Evolutionary conservation across 2,888 invertebrate species (phyloP).

Genomic region (Cheilosia pagana): DNA sequence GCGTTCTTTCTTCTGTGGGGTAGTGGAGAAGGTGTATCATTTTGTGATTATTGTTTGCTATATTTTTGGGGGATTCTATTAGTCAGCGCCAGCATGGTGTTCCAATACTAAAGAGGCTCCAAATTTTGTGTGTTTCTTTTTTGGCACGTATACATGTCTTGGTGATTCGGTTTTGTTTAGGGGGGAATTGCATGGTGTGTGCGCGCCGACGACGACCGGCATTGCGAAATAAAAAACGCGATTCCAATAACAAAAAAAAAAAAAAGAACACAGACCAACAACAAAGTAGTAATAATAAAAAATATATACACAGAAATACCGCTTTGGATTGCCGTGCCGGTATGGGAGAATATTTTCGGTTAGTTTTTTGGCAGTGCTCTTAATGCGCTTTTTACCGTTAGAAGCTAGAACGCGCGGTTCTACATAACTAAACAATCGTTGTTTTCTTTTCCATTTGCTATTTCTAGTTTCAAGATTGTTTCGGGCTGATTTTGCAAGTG

Average conservation of each 20-base stretch:
- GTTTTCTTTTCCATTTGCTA: background rate
- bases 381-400: constrained; percentile 79
- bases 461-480: constrained; percentile 1
- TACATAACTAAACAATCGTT: constrained; percentile 10
- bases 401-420: constrained; percentile 60
- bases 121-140: background rate
- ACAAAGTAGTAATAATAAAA: constrained; percentile 58
- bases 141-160: constrained; percentile 43
- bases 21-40: constrained; percentile 33
- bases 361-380: constrained; percentile 79
- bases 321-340: constrained; percentile 74
- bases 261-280: constrained; percentile 30
- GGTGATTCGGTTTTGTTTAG: constrained; percentile 52
- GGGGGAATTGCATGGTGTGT: constrained; percentile 69
- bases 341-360: constrained; percentile 78
- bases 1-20: constrained; percentile 28
- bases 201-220: constrained; percentile 45
- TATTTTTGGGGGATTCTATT: constrained; percentile 51
- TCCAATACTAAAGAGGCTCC: constrained; percentile 44
- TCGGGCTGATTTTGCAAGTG: background rate
- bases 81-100: constrained; percentile 62
- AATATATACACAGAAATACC: constrained; percentile 68
- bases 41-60: constrained; percentile 49
- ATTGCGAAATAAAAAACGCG: constrained; percentile 61
- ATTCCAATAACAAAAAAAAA: constrained; percentile 61